Percentiles rank a stretch among this genome's conserved stretches.
Evolutionary conservation across 2,888 invertebrate genomes (phyloP).

Genomic region (Lordiphosa andalusiaca): DNA sequence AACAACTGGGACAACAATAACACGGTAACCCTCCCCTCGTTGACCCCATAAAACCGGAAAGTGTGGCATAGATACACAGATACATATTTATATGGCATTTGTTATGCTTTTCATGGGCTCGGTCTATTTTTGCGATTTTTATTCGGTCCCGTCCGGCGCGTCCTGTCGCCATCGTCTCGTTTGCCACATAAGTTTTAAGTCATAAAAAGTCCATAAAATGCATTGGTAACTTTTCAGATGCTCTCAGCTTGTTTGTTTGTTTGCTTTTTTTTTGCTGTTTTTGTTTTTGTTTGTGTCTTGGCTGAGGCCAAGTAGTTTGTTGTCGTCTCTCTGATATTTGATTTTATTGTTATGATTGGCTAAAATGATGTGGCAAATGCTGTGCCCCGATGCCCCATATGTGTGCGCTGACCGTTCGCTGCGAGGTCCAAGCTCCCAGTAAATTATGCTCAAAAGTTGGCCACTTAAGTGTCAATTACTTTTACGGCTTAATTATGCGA

Average conservation of each 20-base stretch:
- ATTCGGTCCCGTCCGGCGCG: constrained; percentile 32
- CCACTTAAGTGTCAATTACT: constrained; percentile 69
- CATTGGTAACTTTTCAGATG: constrained; percentile 63
- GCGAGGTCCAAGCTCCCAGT: constrained; percentile 18
- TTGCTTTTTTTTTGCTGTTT: background rate
- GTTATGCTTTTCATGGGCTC: constrained; percentile 66
- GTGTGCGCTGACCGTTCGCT: constrained; percentile 2
- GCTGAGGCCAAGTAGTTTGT: constrained; percentile 30
- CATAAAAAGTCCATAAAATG: constrained; percentile 75
- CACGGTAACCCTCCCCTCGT: constrained; percentile 46
- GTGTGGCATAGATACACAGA: constrained; percentile 27
- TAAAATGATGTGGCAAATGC: constrained; percentile 70
- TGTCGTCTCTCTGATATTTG: constrained; percentile 53
- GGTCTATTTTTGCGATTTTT: constrained; percentile 51
- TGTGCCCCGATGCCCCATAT: constrained; percentile 7
- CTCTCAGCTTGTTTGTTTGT: constrained; percentile 20
- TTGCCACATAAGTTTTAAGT: constrained; percentile 68
- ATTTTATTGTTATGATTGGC: constrained; percentile 70
- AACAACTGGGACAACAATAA: constrained; percentile 73
- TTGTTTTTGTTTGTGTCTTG: constrained; percentile 3
- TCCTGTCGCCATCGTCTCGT: constrained; percentile 29
- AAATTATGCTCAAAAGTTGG: constrained; percentile 65
- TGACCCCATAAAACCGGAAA: constrained; percentile 65
- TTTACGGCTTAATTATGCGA: constrained; percentile 69
- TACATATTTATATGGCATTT: constrained; percentile 68